These are phyloP conservation scores for Iguana delicatissima DNA, from an alignment of 2,797 vertebrate species.

Conservation along the genomic window DNA sequence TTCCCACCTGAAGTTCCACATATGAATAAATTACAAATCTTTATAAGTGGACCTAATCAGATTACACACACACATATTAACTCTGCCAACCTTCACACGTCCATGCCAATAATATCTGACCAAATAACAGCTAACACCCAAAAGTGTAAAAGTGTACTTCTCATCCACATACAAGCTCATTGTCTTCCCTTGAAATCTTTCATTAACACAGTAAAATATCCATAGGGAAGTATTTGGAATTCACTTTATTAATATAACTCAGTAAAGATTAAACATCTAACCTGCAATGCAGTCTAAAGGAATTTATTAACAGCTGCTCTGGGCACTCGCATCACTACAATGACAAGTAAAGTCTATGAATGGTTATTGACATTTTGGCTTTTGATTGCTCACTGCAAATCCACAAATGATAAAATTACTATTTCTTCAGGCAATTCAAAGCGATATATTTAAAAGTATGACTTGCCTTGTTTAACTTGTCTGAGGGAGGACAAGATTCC, in stretches of 20 bases:
- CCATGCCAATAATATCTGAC: slow-evolving; percentile 24
- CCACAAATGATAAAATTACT: slow-evolving; percentile 66
- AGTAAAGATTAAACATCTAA: slow-evolving; percentile 65
- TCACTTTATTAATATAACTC: slow-evolving; percentile 63
- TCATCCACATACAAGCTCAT: slow-evolving; percentile 49
- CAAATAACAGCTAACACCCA: slow-evolving; percentile 49
- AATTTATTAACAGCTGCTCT: slow-evolving; percentile 56
- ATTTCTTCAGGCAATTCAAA: slow-evolving; percentile 66
- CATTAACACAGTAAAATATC: slow-evolving; percentile 62
- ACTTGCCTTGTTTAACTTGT: slow-evolving; percentile 39
- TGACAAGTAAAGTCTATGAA: slow-evolving; percentile 68
- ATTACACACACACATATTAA: background rate
- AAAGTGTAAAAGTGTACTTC: slow-evolving; percentile 33
- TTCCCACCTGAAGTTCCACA: background rate
- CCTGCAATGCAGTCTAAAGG: slow-evolving; percentile 53
- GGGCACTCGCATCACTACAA: slow-evolving; percentile 60
- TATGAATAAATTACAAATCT: slow-evolving; percentile 19
- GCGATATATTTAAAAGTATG: slow-evolving; percentile 55
- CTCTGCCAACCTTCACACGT: slow-evolving; percentile 12
- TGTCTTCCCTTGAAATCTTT: slow-evolving; percentile 57
- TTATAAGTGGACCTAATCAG: slow-evolving; percentile 37
- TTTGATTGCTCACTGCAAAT: slow-evolving; percentile 68
- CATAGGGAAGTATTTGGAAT: slow-evolving; percentile 57
- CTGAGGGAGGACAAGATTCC: slow-evolving; percentile 19
- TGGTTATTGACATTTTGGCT: slow-evolving; percentile 67